Conservation (phyloP, 64 coral and sea anemone species). For the Stichodactyla mertensii region DNA sequence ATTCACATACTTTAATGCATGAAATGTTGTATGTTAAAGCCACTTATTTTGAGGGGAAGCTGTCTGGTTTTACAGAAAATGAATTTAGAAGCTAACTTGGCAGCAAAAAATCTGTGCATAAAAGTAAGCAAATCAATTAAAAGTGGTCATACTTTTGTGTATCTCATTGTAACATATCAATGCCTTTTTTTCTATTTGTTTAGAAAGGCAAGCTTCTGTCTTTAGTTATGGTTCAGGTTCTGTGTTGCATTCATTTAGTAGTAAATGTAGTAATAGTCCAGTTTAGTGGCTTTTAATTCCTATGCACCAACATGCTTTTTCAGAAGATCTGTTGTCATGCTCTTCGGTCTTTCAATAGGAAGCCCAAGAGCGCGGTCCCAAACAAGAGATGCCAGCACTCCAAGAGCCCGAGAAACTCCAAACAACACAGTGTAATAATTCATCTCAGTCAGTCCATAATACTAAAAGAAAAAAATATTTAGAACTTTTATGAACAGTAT, state of each 20-base stretch:
- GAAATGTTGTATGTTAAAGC: too few relatives aligned
- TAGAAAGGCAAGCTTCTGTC: not conserved
- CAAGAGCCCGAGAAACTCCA: slow-evolving; percentile 92
- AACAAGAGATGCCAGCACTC: slow-evolving; percentile 83
- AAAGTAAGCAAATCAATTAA: too few relatives aligned
- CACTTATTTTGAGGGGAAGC: too few relatives aligned
- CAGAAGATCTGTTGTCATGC: slow-evolving; percentile 82
- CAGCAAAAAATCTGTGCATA: too few relatives aligned
- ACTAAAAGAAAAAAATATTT: slow-evolving; percentile 33
- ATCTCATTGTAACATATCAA: too few relatives aligned
- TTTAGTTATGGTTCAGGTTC: not conserved
- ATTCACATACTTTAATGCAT: too few relatives aligned
- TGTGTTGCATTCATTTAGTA: not conserved
- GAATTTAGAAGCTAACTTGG: too few relatives aligned
- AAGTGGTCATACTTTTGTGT: too few relatives aligned
- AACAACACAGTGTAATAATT: slow-evolving; percentile 97
- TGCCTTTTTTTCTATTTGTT: not conserved
- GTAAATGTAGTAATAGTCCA: not conserved
- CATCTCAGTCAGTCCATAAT: slow-evolving; percentile 94
- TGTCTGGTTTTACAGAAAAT: too few relatives aligned
- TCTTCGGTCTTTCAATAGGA: slow-evolving; percentile 94
- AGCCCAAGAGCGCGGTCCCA: slow-evolving; percentile 90
- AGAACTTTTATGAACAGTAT: not conserved
- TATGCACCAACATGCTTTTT: slow-evolving; percentile 46
- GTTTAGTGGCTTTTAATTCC: not conserved